Percentiles rank a stretch among this genome's conserved stretches.
Conservation (phyloP, 1,140 invertebrate species). For the Pantala flavescens region DNA sequence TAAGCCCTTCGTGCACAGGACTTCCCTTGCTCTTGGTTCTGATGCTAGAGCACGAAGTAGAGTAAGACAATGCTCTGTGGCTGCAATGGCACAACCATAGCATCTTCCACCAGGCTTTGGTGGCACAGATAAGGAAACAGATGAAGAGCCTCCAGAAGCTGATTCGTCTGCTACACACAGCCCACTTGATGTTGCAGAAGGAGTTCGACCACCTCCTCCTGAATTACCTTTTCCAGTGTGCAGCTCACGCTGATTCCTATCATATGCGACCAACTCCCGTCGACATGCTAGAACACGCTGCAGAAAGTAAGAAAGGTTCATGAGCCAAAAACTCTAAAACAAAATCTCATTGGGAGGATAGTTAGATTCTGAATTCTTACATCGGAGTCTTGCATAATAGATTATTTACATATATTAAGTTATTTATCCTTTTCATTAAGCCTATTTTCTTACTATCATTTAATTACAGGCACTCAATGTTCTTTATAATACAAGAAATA, state of each 20-base stretch:
- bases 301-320: conserved; percentile 13
- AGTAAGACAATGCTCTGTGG: conserved; percentile 89
- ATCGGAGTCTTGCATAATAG: too few species aligned
- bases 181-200: neutral
- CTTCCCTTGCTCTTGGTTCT: conserved; percentile 61
- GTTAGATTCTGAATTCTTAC: too few species aligned
- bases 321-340: too few species aligned
- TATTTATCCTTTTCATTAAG: too few species aligned
- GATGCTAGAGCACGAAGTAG: conserved; percentile 83
- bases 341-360: too few species aligned
- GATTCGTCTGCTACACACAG: neutral
- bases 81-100: conserved; percentile 75
- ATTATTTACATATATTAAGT: too few species aligned
- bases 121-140: conserved; percentile 24
- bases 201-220: neutral
- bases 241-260: conserved; percentile 62
- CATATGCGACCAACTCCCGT: conserved; percentile 84
- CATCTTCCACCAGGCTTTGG: conserved; percentile 45
- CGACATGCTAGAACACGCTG: conserved; percentile 80
- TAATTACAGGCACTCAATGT: too few species aligned
- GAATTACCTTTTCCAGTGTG: conserved; percentile 11
- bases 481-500: too few species aligned
- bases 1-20: conserved; percentile 74
- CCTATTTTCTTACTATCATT: too few species aligned
- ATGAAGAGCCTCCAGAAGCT: neutral